Conservation (phyloP, 2,888 invertebrate species). For the Argyresthia albistria region DNA sequence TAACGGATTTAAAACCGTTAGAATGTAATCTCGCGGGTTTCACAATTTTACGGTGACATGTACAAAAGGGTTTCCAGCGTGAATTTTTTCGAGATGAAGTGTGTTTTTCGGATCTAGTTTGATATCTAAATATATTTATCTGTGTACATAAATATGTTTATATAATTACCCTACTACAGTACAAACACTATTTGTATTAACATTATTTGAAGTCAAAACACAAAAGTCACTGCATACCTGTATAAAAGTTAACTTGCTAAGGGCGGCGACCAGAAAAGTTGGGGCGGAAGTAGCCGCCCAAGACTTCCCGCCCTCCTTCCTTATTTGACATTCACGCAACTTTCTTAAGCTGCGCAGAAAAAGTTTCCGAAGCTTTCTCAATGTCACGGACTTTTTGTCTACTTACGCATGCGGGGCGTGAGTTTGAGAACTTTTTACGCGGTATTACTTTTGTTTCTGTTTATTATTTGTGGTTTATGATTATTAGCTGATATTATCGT, state of each 20-base stretch:
- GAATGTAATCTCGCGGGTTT: too few species aligned
- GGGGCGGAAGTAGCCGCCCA: slow-evolving; percentile 48
- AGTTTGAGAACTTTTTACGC: neutral
- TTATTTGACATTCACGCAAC: slow-evolving; percentile 54
- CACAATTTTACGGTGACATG: too few species aligned
- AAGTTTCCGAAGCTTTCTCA: slow-evolving; percentile 48
- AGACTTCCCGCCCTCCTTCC: slow-evolving; percentile 48
- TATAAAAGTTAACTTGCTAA: slow-evolving; percentile 42
- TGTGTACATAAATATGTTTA: too few species aligned
- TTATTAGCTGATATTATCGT: too few species aligned
- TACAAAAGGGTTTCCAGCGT: too few species aligned
- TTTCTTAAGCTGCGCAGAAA: slow-evolving; percentile 50
- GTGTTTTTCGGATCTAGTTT: too few species aligned
- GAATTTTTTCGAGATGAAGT: too few species aligned
- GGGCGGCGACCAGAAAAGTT: slow-evolving; percentile 33
- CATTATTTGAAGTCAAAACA: too few species aligned
- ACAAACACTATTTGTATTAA: too few species aligned
- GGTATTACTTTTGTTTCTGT: neutral
- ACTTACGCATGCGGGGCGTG: neutral
- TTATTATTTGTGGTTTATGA: neutral
- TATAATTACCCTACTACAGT: too few species aligned
- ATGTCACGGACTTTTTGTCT: slow-evolving; percentile 45
- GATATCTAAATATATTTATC: too few species aligned
- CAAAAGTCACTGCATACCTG: neutral
- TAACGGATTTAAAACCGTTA: too few species aligned